Evolutionary conservation across 2,113 vertebrate genomes (phyloP).

Genomic region (Notothenia rossii): DNA sequence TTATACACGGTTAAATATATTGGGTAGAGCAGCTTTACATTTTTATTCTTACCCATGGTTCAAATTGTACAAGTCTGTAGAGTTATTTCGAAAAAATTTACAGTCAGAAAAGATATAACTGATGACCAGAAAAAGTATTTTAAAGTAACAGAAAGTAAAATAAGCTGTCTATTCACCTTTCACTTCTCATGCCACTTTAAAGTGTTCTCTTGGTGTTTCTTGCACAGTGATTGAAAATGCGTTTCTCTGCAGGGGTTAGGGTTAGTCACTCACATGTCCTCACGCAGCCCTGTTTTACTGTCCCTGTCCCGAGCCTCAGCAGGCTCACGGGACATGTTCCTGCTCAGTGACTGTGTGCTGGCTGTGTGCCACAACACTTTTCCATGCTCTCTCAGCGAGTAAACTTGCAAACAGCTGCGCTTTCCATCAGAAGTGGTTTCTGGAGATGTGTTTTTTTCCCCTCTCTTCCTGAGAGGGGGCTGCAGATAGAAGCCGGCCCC

Average conservation of each 20-base stretch:
- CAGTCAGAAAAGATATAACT: too few species aligned
- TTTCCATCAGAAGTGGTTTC: constrained; percentile 91
- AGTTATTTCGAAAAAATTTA: too few species aligned
- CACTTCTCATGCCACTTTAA: too few species aligned
- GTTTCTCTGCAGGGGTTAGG: neutral
- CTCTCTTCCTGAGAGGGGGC: constrained; percentile 19
- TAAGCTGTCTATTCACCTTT: too few species aligned
- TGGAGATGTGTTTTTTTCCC: constrained; percentile 31
- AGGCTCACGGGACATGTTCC: constrained; percentile 50
- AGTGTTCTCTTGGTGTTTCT: neutral
- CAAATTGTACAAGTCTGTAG: too few species aligned
- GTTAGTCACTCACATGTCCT: neutral
- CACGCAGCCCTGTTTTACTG: constrained; percentile 31
- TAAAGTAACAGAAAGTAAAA: too few species aligned
- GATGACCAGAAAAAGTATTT: too few species aligned
- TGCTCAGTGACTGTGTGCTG: constrained; percentile 56
- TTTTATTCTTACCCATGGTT: too few species aligned
- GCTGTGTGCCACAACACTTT: constrained; percentile 54
- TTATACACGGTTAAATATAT: too few species aligned
- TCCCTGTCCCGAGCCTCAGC: constrained; percentile 42
- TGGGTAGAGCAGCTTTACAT: too few species aligned
- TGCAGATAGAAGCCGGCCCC: constrained; percentile 68
- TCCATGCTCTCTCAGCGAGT: constrained; percentile 83
- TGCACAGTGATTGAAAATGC: neutral
- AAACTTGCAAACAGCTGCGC: constrained; percentile 91